Evolutionary conservation across 1,140 invertebrate species (phyloP).

Genomic region (Papilio helenus): DNA sequence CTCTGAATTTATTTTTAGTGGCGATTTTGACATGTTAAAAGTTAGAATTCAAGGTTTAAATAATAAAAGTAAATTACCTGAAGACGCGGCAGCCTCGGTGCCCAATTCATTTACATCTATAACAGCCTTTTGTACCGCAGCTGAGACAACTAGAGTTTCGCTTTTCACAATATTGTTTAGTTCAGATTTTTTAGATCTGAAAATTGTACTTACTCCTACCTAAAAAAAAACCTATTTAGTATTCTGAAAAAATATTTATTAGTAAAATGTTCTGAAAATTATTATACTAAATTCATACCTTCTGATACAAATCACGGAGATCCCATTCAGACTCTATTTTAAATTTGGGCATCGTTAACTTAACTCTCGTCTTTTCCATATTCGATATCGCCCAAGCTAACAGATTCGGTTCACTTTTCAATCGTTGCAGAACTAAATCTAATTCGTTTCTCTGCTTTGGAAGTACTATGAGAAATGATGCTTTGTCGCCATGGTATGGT

Average conservation of each 20-base stretch:
- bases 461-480: constrained; percentile 59
- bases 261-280: no score
- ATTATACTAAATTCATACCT: constrained; percentile 45
- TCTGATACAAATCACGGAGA: constrained; percentile 52
- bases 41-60: no score
- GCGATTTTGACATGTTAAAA: no score
- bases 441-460: constrained; percentile 54
- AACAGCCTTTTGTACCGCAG: constrained; percentile 61
- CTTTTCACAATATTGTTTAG: constrained; percentile 50
- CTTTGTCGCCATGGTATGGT: constrained; percentile 54
- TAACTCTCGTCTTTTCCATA: constrained; percentile 42
- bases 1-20: no score
- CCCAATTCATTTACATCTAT: constrained; percentile 64
- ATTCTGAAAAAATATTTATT: no score
- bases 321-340: constrained; percentile 57
- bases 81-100: constrained; percentile 56
- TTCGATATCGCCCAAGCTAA: constrained; percentile 49
- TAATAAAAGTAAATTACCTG: constrained; percentile 47
- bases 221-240: constrained; percentile 43
- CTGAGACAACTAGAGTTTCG: constrained; percentile 47
- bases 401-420: constrained; percentile 58
- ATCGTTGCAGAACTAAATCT: constrained; percentile 47
- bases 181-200: constrained; percentile 45
- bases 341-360: constrained; percentile 62
- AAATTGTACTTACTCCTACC: constrained; percentile 60